These are phyloP conservation scores for Sinopyrophorus schimmeli DNA, from an alignment of 2,888 invertebrate genomes.

Conservation along the genomic window DNA sequence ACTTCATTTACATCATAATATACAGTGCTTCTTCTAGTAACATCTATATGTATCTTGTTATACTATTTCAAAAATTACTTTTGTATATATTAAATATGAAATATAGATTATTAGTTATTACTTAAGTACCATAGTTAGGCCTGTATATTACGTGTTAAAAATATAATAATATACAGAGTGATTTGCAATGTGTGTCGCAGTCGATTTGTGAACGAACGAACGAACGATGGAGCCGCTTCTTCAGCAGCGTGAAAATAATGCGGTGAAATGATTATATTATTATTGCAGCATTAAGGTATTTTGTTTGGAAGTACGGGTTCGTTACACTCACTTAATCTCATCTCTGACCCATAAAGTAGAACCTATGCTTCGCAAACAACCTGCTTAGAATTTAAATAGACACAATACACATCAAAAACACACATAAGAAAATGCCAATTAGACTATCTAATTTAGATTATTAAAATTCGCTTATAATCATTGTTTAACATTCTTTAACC, in stretches of 20 bases:
- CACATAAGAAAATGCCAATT: constrained; percentile 49
- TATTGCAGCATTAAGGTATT: constrained; percentile 35
- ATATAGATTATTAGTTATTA: constrained; percentile 57
- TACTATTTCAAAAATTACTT: constrained; percentile 54
- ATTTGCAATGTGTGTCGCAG: constrained; percentile 51
- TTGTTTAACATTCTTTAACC: constrained; percentile 35
- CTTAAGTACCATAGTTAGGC: constrained; percentile 57
- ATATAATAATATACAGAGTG: constrained; percentile 58
- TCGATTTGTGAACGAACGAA: constrained; percentile 48
- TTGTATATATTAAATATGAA: constrained; percentile 54
- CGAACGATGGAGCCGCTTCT: constrained; percentile 41
- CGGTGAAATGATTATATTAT: constrained; percentile 29
- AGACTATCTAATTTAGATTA: constrained; percentile 44
- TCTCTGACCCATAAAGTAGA: constrained; percentile 13
- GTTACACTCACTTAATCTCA: constrained; percentile 3
- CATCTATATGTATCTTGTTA: constrained; percentile 53
- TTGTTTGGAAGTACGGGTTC: constrained; percentile 26
- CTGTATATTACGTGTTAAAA: constrained; percentile 58
- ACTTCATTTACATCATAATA: constrained; percentile 52
- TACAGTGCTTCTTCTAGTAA: constrained; percentile 55
- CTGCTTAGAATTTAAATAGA: constrained; percentile 34
- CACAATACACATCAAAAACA: constrained; percentile 50
- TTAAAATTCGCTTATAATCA: constrained; percentile 34
- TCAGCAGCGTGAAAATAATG: constrained; percentile 26
- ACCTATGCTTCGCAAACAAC: constrained; percentile 30